phyloP scores from a whole-genome alignment of 2,113 vertebrate genomes.

The Solea senegalensis region DNA sequence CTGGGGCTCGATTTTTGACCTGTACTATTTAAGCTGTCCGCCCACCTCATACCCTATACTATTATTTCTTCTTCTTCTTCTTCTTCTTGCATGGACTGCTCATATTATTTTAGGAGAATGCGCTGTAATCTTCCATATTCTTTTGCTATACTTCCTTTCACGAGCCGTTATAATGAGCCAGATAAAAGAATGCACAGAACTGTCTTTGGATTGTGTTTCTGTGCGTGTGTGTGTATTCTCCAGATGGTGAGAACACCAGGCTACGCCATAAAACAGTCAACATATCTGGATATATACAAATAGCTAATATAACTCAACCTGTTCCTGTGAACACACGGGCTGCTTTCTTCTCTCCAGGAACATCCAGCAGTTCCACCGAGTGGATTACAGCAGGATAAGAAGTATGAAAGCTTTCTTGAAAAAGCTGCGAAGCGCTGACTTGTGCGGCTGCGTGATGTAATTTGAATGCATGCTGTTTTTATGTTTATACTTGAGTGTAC shows the following conservation, averaged over 20 bases:
- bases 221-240: conserved; percentile 26
- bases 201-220: conserved; percentile 7
- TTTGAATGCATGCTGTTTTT: conserved; percentile 16
- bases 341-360: conserved; percentile 32
- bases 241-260: conserved; percentile 68
- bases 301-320: conserved; percentile 52
- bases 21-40: conserved; percentile 21
- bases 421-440: too few species aligned
- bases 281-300: conserved; percentile 47
- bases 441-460: neutral
- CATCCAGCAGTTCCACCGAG: conserved; percentile 37
- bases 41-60: conserved; percentile 29
- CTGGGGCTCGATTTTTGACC: neutral
- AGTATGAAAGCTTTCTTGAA: neutral
- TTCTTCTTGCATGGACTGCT: conserved; percentile 15
- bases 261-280: conserved; percentile 50
- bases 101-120: conserved; percentile 43
- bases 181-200: conserved; percentile 46
- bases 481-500: conserved; percentile 21
- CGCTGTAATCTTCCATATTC: conserved; percentile 41
- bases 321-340: conserved; percentile 36
- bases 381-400: conserved; percentile 16
- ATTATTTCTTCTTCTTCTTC: neutral
- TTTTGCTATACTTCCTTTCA: conserved; percentile 40
- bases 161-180: conserved; percentile 42